These are phyloP conservation scores for Apostichopus leukothele DNA, from an alignment of 53 echinoderm and acorn worm genomes.

Conservation along the genomic window DNA sequence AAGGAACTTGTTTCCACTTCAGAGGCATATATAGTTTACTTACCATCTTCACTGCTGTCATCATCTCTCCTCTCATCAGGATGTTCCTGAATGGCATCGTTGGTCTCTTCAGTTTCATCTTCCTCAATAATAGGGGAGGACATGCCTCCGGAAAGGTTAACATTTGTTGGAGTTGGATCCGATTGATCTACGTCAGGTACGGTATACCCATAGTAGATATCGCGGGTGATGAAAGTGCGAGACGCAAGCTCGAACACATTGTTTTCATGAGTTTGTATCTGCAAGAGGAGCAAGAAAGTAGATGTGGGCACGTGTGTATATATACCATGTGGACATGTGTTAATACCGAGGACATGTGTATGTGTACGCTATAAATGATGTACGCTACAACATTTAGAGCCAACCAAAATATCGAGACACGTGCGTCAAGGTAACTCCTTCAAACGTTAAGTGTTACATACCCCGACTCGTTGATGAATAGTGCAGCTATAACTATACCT, in stretches of 20 bases:
- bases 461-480: too few relatives aligned
- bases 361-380: too few relatives aligned
- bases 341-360: too few relatives aligned
- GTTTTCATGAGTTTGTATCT: slow-evolving; percentile 72
- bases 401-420: too few relatives aligned
- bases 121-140: neutral
- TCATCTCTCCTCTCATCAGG: slow-evolving; percentile 13
- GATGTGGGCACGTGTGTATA: too few relatives aligned
- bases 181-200: neutral
- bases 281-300: neutral
- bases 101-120: neutral
- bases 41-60: slow-evolving; percentile 63
- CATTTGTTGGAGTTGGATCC: neutral
- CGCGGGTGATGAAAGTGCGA: slow-evolving; percentile 40
- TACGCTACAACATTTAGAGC: too few relatives aligned
- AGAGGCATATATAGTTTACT: neutral
- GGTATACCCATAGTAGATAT: slow-evolving; percentile 37
- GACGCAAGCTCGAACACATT: slow-evolving; percentile 80
- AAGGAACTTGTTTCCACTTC: neutral
- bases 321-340: too few relatives aligned
- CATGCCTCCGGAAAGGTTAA: neutral
- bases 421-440: too few relatives aligned
- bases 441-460: too few relatives aligned
- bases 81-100: neutral
- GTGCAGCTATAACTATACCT: too few relatives aligned